Percentiles rank a stretch among this genome's conserved stretches.
Evolutionary conservation across 2,113 vertebrate genomes (phyloP).

Genomic region (Trematomus loennbergii): DNA sequence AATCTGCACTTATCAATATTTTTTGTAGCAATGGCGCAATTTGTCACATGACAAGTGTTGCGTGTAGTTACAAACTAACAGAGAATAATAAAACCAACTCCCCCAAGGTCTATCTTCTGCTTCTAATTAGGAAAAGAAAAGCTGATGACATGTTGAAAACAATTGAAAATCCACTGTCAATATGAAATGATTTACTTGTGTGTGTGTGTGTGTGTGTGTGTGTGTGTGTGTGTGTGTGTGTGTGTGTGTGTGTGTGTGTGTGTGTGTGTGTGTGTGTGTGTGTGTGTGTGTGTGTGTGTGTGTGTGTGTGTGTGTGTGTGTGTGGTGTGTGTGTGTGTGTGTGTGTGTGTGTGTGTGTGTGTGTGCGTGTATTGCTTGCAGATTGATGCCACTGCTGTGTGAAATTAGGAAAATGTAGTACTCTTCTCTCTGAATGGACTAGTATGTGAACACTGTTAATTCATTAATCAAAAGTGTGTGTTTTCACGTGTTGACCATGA

Average conservation of each 20-base stretch:
- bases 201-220: neutral
- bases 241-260: no score
- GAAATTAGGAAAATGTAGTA: neutral
- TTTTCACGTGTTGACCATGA: conserved; percentile 21
- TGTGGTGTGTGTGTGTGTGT: no score
- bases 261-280: no score
- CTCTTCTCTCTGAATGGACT: neutral
- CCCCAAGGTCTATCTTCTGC: neutral
- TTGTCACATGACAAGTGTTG: neutral
- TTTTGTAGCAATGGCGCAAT: neutral
- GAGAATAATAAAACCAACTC: neutral
- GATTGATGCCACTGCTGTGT: neutral
- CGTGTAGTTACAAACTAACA: neutral
- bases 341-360: no score
- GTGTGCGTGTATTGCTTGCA: neutral
- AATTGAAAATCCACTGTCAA: neutral
- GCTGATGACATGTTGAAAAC: conserved; percentile 13
- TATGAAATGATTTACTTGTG: conserved; percentile 21
- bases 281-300: no score
- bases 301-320: no score
- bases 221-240: no score
- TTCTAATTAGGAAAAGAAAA: conserved; percentile 20
- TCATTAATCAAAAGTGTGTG: neutral
- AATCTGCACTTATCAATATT: neutral
- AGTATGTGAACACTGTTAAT: neutral